phyloP scores from a whole-genome alignment of 2,113 vertebrate genomes.

The Synchiropus splendidus region DNA sequence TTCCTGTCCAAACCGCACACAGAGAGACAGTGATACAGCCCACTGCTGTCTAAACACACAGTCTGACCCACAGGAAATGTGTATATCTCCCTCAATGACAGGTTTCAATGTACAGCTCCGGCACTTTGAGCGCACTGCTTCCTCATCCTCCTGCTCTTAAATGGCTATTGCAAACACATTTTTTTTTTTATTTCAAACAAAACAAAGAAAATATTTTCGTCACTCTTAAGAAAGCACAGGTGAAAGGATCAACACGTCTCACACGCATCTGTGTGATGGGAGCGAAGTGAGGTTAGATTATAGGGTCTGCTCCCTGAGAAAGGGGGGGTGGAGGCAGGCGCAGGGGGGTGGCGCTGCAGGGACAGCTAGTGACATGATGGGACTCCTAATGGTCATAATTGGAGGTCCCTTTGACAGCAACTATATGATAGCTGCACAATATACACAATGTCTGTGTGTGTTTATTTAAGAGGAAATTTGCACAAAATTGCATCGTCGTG shows the following conservation, averaged over 20 bases:
- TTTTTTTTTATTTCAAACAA: no score
- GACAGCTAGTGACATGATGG: constrained; percentile 97
- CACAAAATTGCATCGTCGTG: constrained; percentile 95
- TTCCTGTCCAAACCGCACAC: constrained; percentile 31
- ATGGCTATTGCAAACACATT: no score
- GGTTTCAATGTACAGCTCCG: constrained; percentile 6
- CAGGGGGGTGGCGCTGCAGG: constrained; percentile 71
- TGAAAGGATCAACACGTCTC: constrained; percentile 73
- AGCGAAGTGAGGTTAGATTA: constrained; percentile 98
- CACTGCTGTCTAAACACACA: constrained; percentile 16
- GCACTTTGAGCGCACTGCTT: constrained; percentile 1
- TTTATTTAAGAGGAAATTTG: constrained; percentile 93
- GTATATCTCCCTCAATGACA: constrained; percentile 23
- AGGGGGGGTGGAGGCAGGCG: no score
- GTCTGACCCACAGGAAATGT: constrained; percentile 26
- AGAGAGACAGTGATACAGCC: constrained; percentile 19
- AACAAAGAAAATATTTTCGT: not conserved
- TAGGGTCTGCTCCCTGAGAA: constrained; percentile 81
- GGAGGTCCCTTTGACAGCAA: constrained; percentile 95
- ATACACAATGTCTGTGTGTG: constrained; percentile 64
- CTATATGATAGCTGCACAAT: constrained; percentile 92
- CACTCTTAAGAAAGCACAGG: not conserved
- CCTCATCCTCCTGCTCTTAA: no score
- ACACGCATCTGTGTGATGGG: constrained; percentile 70
- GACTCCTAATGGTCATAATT: constrained; percentile 99